A percentile compares a stretch with the other conserved stretches of the same genome.
These are phyloP conservation scores for Apamea anceps DNA, from an alignment of 2,888 invertebrate genomes.

Conservation along the genomic window DNA sequence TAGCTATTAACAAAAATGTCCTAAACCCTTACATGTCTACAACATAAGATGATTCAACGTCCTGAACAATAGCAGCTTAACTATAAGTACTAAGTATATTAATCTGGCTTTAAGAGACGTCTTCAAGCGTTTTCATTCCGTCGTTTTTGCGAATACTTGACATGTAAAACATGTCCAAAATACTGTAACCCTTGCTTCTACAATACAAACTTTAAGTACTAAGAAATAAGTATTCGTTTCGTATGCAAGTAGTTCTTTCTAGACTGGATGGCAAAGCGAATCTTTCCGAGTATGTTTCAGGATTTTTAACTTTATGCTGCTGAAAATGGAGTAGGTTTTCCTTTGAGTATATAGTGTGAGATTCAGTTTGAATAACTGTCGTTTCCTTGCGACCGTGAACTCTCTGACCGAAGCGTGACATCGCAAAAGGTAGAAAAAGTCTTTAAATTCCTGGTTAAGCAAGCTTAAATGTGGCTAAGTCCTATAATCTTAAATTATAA, in stretches of 20 bases:
- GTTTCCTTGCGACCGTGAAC: conserved; percentile 62
- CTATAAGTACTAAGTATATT: conserved; percentile 49
- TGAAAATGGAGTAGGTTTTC: conserved; percentile 1
- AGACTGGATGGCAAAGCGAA: conserved; percentile 8
- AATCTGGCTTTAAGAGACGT: conserved; percentile 59
- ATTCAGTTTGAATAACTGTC: conserved; percentile 41
- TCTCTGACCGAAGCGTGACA: conserved; percentile 56
- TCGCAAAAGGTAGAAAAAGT: conserved; percentile 50
- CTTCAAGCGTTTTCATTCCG: conserved; percentile 39
- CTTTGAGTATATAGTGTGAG: not conserved
- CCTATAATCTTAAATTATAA: conserved; percentile 36
- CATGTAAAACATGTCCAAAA: conserved; percentile 44
- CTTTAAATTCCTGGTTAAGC: conserved; percentile 54
- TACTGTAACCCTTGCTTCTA: conserved; percentile 12
- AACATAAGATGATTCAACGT: conserved; percentile 60
- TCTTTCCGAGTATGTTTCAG: not conserved
- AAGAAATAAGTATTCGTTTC: conserved; percentile 7
- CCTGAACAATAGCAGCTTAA: conserved; percentile 59
- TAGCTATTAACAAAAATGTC: not conserved
- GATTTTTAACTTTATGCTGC: not conserved
- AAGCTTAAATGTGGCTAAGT: conserved; percentile 32
- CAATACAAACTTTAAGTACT: accelerated
- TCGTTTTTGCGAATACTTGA: conserved; percentile 53
- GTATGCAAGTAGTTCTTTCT: not conserved
- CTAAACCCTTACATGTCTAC: not conserved